Conservation (phyloP, 2,888 invertebrate genomes). For the Megamerina dolium region DNA sequence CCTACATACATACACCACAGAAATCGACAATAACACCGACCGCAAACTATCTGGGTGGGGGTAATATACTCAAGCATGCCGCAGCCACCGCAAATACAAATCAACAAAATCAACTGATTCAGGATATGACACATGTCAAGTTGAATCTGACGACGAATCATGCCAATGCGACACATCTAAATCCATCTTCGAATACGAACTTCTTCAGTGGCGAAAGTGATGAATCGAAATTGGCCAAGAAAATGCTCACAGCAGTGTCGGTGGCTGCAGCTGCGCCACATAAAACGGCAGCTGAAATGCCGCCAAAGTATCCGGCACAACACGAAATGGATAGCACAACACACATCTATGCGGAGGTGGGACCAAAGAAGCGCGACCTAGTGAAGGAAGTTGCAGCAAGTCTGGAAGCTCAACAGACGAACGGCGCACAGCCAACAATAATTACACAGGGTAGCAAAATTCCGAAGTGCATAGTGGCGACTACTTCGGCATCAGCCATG, state of each 20-base stretch:
- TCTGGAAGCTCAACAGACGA: not conserved
- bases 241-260: conserved; percentile 34
- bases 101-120: conserved; percentile 48
- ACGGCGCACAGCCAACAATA: not conserved
- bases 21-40: conserved; percentile 50
- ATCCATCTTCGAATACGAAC: conserved; percentile 14
- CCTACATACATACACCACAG: conserved; percentile 78
- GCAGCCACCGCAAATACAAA: conserved; percentile 46
- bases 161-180: conserved; percentile 20
- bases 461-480: conserved; percentile 33
- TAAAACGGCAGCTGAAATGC: conserved; percentile 51
- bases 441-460: conserved; percentile 29
- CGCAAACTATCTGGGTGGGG: conserved; percentile 46
- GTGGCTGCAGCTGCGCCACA: conserved; percentile 49
- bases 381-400: conserved; percentile 16
- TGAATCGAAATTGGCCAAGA: conserved; percentile 48
- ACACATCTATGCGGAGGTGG: conserved; percentile 54
- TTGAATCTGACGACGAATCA: conserved; percentile 19
- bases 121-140: conserved; percentile 43
- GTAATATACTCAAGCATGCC: conserved; percentile 40
- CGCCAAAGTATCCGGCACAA: conserved; percentile 55
- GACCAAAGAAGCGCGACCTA: conserved; percentile 38
- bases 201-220: conserved; percentile 54
- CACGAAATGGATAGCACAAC: conserved; percentile 71
- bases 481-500: conserved; percentile 29